These are phyloP conservation scores for Chesias legatella DNA, from an alignment of 2,888 invertebrate genomes.

Conservation along the genomic window DNA sequence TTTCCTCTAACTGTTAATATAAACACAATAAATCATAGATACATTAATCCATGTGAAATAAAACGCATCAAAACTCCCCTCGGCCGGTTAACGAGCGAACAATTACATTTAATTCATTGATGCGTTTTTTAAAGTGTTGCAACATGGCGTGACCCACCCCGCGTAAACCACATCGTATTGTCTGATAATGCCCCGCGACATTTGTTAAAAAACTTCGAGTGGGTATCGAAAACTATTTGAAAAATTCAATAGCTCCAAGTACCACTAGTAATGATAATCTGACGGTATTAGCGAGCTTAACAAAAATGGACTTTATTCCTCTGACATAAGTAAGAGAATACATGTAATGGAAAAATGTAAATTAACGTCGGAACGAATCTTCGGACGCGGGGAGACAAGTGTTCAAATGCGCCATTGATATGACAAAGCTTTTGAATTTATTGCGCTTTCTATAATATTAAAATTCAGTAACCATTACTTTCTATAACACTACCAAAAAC, in stretches of 20 bases:
- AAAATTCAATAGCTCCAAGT: constrained; percentile 72
- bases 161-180: constrained; percentile 47
- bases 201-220: constrained; percentile 75
- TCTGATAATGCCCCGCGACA: constrained; percentile 67
- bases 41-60: constrained; percentile 10
- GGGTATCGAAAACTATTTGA: constrained; percentile 65
- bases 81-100: constrained; percentile 71
- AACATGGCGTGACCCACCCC: constrained; percentile 55
- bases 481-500: no score
- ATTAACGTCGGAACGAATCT: constrained; percentile 36
- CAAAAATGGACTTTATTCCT: constrained; percentile 12
- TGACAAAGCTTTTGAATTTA: constrained; percentile 32
- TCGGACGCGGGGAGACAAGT: constrained; percentile 38
- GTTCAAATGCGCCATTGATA: constrained; percentile 44
- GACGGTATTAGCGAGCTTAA: constrained; percentile 11
- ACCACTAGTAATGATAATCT: constrained; percentile 50
- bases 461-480: constrained; percentile 22
- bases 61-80: constrained; percentile 43
- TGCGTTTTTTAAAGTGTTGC: constrained; percentile 75
- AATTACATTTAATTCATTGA: constrained; percentile 79
- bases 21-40: constrained; percentile 20
- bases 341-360: constrained; percentile 26
- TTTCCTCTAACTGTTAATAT: constrained; percentile 10
- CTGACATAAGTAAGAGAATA: constrained; percentile 23
- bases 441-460: constrained; percentile 27